Evolutionary conservation across 2,113 vertebrate species (phyloP), one percentile per base, ranked within the genome.

Genomic region (Mus pahari): DNA sequence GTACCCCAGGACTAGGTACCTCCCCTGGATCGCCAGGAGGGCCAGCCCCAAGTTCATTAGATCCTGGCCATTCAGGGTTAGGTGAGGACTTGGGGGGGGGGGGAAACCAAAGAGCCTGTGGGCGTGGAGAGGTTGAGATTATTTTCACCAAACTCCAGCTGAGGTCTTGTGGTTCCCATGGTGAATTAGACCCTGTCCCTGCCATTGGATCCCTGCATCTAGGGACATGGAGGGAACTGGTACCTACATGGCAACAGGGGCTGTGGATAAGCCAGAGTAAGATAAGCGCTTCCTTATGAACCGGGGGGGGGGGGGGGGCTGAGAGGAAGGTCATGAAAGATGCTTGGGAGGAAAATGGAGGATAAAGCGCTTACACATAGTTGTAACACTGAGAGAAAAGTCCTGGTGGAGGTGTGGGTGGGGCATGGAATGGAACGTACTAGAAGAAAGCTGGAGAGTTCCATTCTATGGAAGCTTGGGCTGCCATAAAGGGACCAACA

Each of bases 1-100:
- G 99, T 99, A 78, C 7, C 0, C 87, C 0, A 1, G 14, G 36
- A 36, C 13, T 0, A 0, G 8, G 7, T 5, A 7, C 45, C 16
- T 10, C 14, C 0, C 60, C 78, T 2, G 0, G 53, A 0, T 33
- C 62, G 45, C 88, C 36, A 19, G 86, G 55, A 20, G 4, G 53
- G 39, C 24, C 26, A 28, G 50, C 83, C 42, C 95, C 20, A 39
- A 48, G 68, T 87, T 75, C 50, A 31, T 75, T 48, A 83, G 19
- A 22, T 53, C 0, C 8, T 19, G 17, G 14, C 78, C 60, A 83
- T 22, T 26, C 13, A 10, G 5, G 82, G 55, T 9, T 9, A 7
- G 58, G 19, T 0, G 45, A 91, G 58, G 60, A 20, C 5, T n/a
- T 13, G 0, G n/a, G 2, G 48, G 3, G 4, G 5, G 14, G 11